Evolutionary conservation across 2,888 invertebrate genomes (phyloP).

Genomic region (Caradrina kadenii): DNA sequence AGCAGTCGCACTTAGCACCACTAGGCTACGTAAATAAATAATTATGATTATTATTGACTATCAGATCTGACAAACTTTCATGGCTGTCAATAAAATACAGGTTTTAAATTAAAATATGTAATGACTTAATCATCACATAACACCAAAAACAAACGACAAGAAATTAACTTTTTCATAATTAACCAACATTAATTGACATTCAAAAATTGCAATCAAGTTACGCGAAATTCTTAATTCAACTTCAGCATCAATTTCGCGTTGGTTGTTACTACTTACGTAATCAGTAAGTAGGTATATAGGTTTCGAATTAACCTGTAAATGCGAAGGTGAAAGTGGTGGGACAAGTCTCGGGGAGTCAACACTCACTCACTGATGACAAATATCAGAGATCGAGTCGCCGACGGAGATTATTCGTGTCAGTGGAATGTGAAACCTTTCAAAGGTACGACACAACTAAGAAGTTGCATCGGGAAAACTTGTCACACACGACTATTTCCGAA

Average conservation of each 20-base stretch:
- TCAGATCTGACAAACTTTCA: slow-evolving; percentile 14
- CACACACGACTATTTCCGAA: background rate
- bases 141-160: slow-evolving; percentile 1
- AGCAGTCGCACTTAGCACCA: too few species aligned
- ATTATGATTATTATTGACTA: slow-evolving; percentile 1
- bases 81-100: background rate
- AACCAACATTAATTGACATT: slow-evolving; percentile 16
- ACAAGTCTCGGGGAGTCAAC: slow-evolving; percentile 42
- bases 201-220: slow-evolving; percentile 33
- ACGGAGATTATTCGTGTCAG: slow-evolving; percentile 60
- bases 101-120: slow-evolving; percentile 8
- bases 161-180: slow-evolving; percentile 3
- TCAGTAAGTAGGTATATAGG: slow-evolving; percentile 47
- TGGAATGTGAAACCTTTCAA: slow-evolving; percentile 44
- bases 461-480: slow-evolving; percentile 1
- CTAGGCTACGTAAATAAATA: too few species aligned
- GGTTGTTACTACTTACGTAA: slow-evolving; percentile 33
- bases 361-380: slow-evolving; percentile 58
- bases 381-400: slow-evolving; percentile 63
- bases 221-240: slow-evolving; percentile 24
- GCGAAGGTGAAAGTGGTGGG: slow-evolving; percentile 57
- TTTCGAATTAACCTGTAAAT: slow-evolving; percentile 52
- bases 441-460: slow-evolving; percentile 22
- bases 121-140: background rate
- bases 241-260: slow-evolving; percentile 20